Percentiles rank a stretch among this genome's conserved stretches.
phyloP scores from a whole-genome alignment of 2,113 vertebrate genomes.

The Pao palembangensis region DNA sequence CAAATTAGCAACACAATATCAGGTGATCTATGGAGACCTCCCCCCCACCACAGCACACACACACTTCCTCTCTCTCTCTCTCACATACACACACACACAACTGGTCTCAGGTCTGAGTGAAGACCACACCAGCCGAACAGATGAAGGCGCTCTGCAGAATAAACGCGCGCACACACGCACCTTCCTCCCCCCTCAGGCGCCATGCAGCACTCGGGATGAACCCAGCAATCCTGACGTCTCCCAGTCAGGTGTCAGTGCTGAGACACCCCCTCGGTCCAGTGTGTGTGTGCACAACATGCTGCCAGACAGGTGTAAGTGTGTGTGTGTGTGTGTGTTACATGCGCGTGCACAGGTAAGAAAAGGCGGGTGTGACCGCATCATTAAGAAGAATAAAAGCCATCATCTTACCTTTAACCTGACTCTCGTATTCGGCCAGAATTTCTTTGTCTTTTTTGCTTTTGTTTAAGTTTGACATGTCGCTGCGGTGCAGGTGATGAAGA shows the following conservation, averaged over 20 bases:
- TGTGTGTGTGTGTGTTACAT: background rate
- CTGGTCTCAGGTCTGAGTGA: slow-evolving; percentile 26
- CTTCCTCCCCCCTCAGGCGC: slow-evolving; percentile 44
- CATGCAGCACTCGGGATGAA: slow-evolving; percentile 73
- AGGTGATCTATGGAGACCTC: slow-evolving; percentile 12
- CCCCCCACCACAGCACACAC: slow-evolving; percentile 2
- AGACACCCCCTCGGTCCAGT: slow-evolving; percentile 1
- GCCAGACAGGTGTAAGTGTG: slow-evolving; percentile 15
- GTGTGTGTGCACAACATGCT: slow-evolving; percentile 15
- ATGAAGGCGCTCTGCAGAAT: slow-evolving; percentile 38
- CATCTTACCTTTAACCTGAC: slow-evolving; percentile 89
- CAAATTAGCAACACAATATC: slow-evolving; percentile 5
- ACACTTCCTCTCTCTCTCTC: slow-evolving; percentile 5
- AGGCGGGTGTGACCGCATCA: slow-evolving; percentile 27
- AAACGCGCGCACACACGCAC: slow-evolving; percentile 6
- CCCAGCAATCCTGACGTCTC: slow-evolving; percentile 66
- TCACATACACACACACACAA: slow-evolving; percentile 39
- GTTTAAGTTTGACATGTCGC: slow-evolving; percentile 85
- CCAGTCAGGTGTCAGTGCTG: slow-evolving; percentile 50
- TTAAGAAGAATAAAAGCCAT: background rate
- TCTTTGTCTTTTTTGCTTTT: slow-evolving; percentile 96
- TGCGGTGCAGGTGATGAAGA: slow-evolving; percentile 24
- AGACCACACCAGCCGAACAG: slow-evolving; percentile 1
- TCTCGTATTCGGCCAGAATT: slow-evolving; percentile 92
- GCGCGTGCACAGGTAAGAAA: slow-evolving; percentile 8